A percentile compares a stretch with the other conserved stretches of the same genome.
These are phyloP conservation scores for Pollenia amentaria DNA, from an alignment of 2,888 invertebrate species.

Conservation along the genomic window DNA sequence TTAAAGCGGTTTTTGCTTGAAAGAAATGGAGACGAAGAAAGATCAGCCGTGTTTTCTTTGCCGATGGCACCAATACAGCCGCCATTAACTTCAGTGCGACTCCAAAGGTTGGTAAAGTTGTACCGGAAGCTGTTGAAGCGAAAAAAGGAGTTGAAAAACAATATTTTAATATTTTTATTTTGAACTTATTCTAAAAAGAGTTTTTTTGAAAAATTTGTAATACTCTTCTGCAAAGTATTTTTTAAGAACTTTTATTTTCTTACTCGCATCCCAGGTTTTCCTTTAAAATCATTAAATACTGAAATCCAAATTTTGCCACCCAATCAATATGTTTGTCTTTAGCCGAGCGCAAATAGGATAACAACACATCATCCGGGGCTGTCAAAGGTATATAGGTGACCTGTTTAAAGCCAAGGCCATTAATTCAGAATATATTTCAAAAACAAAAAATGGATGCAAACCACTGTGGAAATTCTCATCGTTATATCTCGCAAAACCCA, in stretches of 20 bases:
- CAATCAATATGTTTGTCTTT: slow-evolving; percentile 78
- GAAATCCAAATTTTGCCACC: slow-evolving; percentile 79
- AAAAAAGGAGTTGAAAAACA: background rate
- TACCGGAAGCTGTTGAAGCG: slow-evolving; percentile 75
- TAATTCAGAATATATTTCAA: background rate
- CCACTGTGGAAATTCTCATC: slow-evolving; percentile 80
- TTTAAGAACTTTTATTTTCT: slow-evolving; percentile 35
- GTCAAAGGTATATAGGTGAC: slow-evolving; percentile 75
- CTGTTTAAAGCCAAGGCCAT: background rate
- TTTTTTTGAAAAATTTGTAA: background rate
- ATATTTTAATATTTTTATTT: background rate
- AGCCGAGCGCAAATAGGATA: slow-evolving; percentile 76
- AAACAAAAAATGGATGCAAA: slow-evolving; percentile 68
- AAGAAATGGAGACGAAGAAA: slow-evolving; percentile 77
- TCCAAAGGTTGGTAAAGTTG: slow-evolving; percentile 79
- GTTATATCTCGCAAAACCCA: slow-evolving; percentile 79
- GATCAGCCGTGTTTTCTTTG: slow-evolving; percentile 77
- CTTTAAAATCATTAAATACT: slow-evolving; percentile 75
- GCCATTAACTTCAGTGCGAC: slow-evolving; percentile 77
- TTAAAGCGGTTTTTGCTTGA: slow-evolving; percentile 75
- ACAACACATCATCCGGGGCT: slow-evolving; percentile 74
- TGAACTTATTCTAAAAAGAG: background rate
- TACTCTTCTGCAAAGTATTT: slow-evolving; percentile 2
- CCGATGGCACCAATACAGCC: slow-evolving; percentile 80
- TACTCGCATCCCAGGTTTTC: slow-evolving; percentile 80